Percentiles rank a stretch among this genome's conserved stretches.
These are phyloP conservation scores for Acyrthosiphon pisum DNA, from an alignment of 1,140 invertebrate genomes.

Conservation along the genomic window DNA sequence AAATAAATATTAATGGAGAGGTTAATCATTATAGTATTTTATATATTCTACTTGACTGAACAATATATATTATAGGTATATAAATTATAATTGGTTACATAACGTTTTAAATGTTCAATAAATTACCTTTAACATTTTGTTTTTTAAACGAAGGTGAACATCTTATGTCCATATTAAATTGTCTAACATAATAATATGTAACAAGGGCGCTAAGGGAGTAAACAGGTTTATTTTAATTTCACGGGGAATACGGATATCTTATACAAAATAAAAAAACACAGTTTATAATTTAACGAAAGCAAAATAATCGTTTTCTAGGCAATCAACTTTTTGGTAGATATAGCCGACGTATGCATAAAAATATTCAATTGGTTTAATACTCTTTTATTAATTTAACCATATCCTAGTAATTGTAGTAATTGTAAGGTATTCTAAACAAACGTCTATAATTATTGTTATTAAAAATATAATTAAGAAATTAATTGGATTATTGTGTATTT, in stretches of 20 bases:
- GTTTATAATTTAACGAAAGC: not conserved
- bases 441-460: not conserved
- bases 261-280: not conserved
- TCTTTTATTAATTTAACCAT: not conserved
- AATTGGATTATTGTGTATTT: not conserved
- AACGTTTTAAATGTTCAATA: not conserved
- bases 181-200: not conserved
- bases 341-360: not conserved
- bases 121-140: constrained; percentile 5
- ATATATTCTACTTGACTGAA: not conserved
- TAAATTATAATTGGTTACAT: not conserved
- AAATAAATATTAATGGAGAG: not conserved
- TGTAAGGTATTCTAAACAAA: not conserved
- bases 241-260: not conserved
- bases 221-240: not conserved
- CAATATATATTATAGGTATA: not conserved
- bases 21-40: not conserved
- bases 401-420: not conserved
- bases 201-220: not conserved
- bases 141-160: constrained; percentile 16
- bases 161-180: not conserved
- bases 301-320: not conserved
- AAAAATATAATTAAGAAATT: not conserved
- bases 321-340: constrained; percentile 5
- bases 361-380: not conserved